These are phyloP conservation scores for Brachypalpus laphriformis DNA, from an alignment of 2,888 invertebrate species.

Conservation along the genomic window DNA sequence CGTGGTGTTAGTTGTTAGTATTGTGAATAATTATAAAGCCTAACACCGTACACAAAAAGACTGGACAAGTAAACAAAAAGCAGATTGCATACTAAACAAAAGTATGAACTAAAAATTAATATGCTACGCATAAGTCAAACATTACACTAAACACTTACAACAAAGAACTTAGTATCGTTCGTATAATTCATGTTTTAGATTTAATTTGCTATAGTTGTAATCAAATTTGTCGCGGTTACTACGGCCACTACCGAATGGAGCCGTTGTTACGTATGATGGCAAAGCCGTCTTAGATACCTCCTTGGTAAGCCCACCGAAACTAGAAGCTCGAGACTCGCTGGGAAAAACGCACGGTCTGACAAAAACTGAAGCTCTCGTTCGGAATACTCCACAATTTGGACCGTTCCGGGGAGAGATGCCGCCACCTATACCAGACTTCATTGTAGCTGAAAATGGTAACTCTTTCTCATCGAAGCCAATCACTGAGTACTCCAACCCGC, in stretches of 20 bases:
- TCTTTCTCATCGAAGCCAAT: constrained; percentile 77
- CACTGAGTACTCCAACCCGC: constrained; percentile 77
- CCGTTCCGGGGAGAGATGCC: constrained; percentile 90
- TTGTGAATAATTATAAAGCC: no score
- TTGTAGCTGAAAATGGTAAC: constrained; percentile 80
- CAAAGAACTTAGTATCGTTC: no score
- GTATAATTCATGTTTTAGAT: no score
- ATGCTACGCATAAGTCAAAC: no score
- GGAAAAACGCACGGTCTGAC: constrained; percentile 80
- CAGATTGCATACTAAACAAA: no score
- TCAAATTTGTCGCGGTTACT: no score
- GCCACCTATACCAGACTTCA: constrained; percentile 84
- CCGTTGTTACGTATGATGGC: constrained; percentile 90
- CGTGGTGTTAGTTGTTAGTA: no score
- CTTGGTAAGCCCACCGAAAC: constrained; percentile 84
- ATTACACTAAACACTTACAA: no score
- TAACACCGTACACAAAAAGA: no score
- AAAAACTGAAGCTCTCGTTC: constrained; percentile 86
- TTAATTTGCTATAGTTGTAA: no score
- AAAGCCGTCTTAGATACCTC: constrained; percentile 88
- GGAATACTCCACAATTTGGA: constrained; percentile 88
- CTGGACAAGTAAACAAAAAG: no score
- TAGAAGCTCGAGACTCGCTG: constrained; percentile 77
- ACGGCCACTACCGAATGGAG: constrained; percentile 83
- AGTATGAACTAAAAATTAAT: no score